Base-by-base conservation (phyloP, 2,797 vertebrate species). In the Sebastes alutus region DNA sequence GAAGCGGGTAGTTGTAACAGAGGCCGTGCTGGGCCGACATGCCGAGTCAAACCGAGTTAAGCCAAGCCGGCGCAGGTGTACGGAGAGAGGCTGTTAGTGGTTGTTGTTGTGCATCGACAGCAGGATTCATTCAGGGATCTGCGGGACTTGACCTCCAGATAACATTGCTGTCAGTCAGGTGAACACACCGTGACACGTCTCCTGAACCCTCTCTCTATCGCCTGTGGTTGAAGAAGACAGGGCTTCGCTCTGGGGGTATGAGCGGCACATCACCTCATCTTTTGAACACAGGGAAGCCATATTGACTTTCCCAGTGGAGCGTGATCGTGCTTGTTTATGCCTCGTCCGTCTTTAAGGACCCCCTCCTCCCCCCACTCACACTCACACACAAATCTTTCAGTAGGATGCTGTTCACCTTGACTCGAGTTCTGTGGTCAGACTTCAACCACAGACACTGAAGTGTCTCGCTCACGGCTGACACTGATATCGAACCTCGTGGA, bases 251-350 rank as follows among this genome's bases (percentile, higher is more conserved):
- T 20, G 11, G 56, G 66, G 77, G 70, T 73, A 30, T n/a, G 76
- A 64, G 79, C 58, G 18, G 30, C 46, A 58, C 29, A 67, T 87
- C 67, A 72, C 66, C 80, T 84, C 68, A n/a, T 76, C 78, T 61
- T 85, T 70, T 76, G 77, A 76, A 81, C 75, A 54, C 80, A 35
- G 49, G 42, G 69, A 55, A 71, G 46, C 68, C 72, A 67, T 82
- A 80, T 78, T 72, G 69, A 86, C 71, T 82, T 88, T 84, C 32
- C 58, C 69, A 69, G 80, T 65, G 65, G 64, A 66, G 62, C n/a
- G 27, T 70, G 68, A 67, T 72, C 62, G 61, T 65, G 84, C 72
- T 78, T 65, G 61, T 80, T 75, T 79, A 84, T 69, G 72, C 81
- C 52, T 80, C 68, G 78, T 84, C 73, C 54, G n/a, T 79, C 81